These are phyloP conservation scores for Drosophila mercatorum DNA, from an alignment of 2,888 invertebrate species.

Conservation along the genomic window DNA sequence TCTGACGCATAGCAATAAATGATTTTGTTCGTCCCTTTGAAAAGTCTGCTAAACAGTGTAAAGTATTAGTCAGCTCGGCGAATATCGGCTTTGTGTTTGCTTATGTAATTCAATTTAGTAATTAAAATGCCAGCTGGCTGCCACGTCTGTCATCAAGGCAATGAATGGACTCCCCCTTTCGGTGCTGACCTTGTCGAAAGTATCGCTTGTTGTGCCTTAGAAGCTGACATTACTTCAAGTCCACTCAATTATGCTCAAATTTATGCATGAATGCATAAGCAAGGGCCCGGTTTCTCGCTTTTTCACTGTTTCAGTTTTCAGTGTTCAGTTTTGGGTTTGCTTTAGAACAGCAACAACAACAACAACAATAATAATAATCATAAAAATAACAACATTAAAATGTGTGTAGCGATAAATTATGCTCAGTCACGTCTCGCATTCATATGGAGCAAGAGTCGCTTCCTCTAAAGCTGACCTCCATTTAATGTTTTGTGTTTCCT, in stretches of 20 bases:
- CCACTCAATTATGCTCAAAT: slow-evolving; percentile 53
- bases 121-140: slow-evolving; percentile 26
- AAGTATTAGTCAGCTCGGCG: slow-evolving; percentile 5
- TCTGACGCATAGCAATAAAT: background rate
- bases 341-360: slow-evolving; percentile 5
- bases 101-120: slow-evolving; percentile 11
- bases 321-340: slow-evolving; percentile 10
- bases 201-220: slow-evolving; percentile 38
- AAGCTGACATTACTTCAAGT: slow-evolving; percentile 33
- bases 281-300: slow-evolving; percentile 11
- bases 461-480: slow-evolving; percentile 48
- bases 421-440: slow-evolving; percentile 50
- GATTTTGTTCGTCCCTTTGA: background rate
- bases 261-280: slow-evolving; percentile 51
- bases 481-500: slow-evolving; percentile 31
- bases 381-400: slow-evolving; percentile 10
- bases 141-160: slow-evolving; percentile 14
- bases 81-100: slow-evolving; percentile 1
- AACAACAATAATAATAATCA: slow-evolving; percentile 1
- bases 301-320: background rate
- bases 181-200: slow-evolving; percentile 33
- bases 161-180: slow-evolving; percentile 1
- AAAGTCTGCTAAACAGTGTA: background rate
- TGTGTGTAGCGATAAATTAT: slow-evolving; percentile 44
- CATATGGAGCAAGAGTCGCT: slow-evolving; percentile 20